phyloP scores from a whole-genome alignment of 2,888 invertebrate genomes.

The Microplitis manilae region DNA sequence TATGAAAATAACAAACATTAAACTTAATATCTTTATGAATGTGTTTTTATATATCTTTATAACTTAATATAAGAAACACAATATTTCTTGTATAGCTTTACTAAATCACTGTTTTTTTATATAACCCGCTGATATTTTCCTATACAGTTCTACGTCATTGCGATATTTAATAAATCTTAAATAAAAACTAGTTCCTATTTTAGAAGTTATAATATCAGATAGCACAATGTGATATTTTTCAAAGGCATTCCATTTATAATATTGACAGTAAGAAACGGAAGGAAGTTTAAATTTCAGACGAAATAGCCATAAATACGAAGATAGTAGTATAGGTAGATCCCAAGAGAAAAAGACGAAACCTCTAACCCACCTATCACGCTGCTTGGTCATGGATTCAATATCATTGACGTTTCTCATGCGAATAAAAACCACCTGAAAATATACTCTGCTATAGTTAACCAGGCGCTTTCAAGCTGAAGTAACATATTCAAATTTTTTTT shows the following conservation, averaged over 20 bases:
- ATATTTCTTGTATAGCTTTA: not conserved
- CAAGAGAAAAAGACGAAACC: not conserved
- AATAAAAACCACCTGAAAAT: slow-evolving; percentile 25
- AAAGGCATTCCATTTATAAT: slow-evolving; percentile 4
- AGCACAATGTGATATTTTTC: not conserved
- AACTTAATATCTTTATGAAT: not conserved
- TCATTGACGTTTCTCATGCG: not conserved
- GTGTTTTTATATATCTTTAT: not conserved
- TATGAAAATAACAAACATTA: slow-evolving; percentile 7
- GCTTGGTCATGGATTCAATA: slow-evolving; percentile 17
- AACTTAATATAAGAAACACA: not conserved
- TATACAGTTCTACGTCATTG: too few species aligned
- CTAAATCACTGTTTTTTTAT: not conserved
- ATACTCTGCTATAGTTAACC: slow-evolving; percentile 15
- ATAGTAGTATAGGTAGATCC: slow-evolving; percentile 19
- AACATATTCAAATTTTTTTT: not conserved
- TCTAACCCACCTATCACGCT: not conserved
- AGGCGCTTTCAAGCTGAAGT: not conserved
- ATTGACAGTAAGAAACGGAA: slow-evolving; percentile 24
- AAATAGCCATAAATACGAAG: slow-evolving; percentile 35
- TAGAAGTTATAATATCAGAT: not conserved
- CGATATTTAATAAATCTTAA: too few species aligned
- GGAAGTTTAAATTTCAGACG: slow-evolving; percentile 19
- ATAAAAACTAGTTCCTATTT: not conserved
- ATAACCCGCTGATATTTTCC: too few species aligned